These are phyloP conservation scores for Eupeodes latifasciatus DNA, from an alignment of 2,888 invertebrate species.

Conservation along the genomic window DNA sequence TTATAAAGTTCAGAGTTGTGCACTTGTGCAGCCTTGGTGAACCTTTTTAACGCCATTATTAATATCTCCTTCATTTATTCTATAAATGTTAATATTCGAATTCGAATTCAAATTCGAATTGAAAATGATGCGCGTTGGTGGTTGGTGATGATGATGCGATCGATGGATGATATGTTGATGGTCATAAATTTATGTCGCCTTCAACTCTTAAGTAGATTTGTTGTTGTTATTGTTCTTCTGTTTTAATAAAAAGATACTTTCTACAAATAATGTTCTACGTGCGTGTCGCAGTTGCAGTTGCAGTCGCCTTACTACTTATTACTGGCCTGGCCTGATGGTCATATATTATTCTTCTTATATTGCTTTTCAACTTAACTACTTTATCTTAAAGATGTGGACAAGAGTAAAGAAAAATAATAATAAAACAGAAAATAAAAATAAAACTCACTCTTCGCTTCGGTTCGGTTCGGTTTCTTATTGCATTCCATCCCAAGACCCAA, in stretches of 20 bases:
- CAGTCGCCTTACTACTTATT: not conserved
- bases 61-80: slow-evolving; percentile 50
- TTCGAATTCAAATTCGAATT: slow-evolving; percentile 3
- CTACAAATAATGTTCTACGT: slow-evolving; percentile 48
- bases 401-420: not conserved
- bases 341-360: slow-evolving; percentile 31
- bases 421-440: not conserved
- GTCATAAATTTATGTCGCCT: slow-evolving; percentile 61
- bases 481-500: slow-evolving; percentile 15
- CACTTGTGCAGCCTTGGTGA: slow-evolving; percentile 54
- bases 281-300: not conserved
- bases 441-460: slow-evolving; percentile 36
- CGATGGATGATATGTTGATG: not conserved
- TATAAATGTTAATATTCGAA: not conserved
- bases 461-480: slow-evolving; percentile 42
- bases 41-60: slow-evolving; percentile 53
- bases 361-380: slow-evolving; percentile 57
- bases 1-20: slow-evolving; percentile 61
- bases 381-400: slow-evolving; percentile 53
- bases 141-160: too few relatives aligned
- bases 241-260: slow-evolving; percentile 53
- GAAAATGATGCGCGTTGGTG: too few relatives aligned
- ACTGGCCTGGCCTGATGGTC: not conserved
- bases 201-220: not conserved
- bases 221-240: not conserved